Base-by-base conservation (phyloP, 2,888 invertebrate genomes). In the Drosophila peninsularis region DNA sequence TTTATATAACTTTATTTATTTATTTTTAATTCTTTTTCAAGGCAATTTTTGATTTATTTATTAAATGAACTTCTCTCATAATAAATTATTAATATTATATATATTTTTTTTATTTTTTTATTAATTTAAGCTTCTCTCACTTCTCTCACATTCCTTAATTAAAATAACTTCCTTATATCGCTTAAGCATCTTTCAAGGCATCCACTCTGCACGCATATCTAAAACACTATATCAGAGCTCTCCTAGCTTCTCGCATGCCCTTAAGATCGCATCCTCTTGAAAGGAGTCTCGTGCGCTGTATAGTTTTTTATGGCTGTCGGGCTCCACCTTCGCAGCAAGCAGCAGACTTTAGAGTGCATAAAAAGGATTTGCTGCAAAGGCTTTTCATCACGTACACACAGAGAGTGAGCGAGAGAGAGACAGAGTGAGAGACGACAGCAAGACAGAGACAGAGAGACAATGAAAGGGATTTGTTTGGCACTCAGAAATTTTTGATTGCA, bases 401-500 rank as follows among this genome's bases (percentile, higher is more conserved):
- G 14, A 34, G 4, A 19, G 49, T 19, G 11, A 11, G 17, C n/a
- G 5, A 5, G 17, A 45, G 9, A 27, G 5, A 30, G 32, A 13
- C 1, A 19, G 32, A 17, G 14, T 5, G 32, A 50, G 9, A 11
- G 19, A 19, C 13, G 17, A 13, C 3, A 5, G 32, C 19, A 42
- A 39, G 58, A 49, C 3, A 34, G 62, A 32, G 71, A 50, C 41
- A 65, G 52, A 24, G 49, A 36, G 77, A 50, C 54, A 78, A 54
- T 60, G 60, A 60, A 61, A 75, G 53, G 62, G 45, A 45, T 69
- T 68, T 41, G 30, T 45, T 53, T 55, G 71, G 60, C 34, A 68
- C 61, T 62, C 70, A 34, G 32, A 57, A 67, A 63, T 70, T 66
- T 66, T 53, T 68, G 71, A 82, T 85, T 81, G 69, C 63, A 56